Evolutionary conservation across 2,797 vertebrate genomes (phyloP), one percentile per base, ranked within the genome.

Genomic region (Aulostomus chinensis): DNA sequence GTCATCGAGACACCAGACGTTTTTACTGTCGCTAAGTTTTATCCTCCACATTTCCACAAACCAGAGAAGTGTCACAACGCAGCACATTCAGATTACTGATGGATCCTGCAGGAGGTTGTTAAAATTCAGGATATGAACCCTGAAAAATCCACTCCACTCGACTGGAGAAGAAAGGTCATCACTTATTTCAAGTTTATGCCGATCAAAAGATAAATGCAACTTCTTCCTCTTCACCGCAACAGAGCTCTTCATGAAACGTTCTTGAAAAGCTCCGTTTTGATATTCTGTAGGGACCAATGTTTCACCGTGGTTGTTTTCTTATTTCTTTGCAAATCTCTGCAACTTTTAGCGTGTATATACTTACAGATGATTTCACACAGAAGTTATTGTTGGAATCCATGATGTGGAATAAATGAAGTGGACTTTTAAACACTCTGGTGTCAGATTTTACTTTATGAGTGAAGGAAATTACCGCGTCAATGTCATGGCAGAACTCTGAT

Each of bases 401-500:
- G 16, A 63, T 37, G 28, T 39, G 28, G 56, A 83, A 73, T 64
- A 37, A 80, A 77, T 47, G 0, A 25, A 37, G 13, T 36, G 25
- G 29, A 46, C 20, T 58, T 43, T 35, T n/a, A 55, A 21, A 38
- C n/a, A 10, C 9, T 0, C 2, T 10, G 10, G 5, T 4, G 14
- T 38, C 21, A 24, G n/a, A 39, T 2, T 39, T n/a, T 9, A 7
- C 7, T n/a, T n/a, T n/a, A n/a, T n/a, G n/a, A n/a, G n/a, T n/a
- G n/a, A n/a, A n/a, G n/a, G n/a, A n/a, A n/a, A n/a, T n/a, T n/a
- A n/a, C n/a, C n/a, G n/a, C n/a, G n/a, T n/a, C n/a, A n/a, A n/a
- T n/a, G n/a, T n/a, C n/a, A n/a, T n/a, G n/a, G n/a, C n/a, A n/a
- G n/a, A n/a, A n/a, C n/a, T n/a, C n/a, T n/a, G n/a, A n/a, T n/a